Evolutionary conservation across 2,888 invertebrate genomes (phyloP).

Genomic region (Cheilosia grossa): DNA sequence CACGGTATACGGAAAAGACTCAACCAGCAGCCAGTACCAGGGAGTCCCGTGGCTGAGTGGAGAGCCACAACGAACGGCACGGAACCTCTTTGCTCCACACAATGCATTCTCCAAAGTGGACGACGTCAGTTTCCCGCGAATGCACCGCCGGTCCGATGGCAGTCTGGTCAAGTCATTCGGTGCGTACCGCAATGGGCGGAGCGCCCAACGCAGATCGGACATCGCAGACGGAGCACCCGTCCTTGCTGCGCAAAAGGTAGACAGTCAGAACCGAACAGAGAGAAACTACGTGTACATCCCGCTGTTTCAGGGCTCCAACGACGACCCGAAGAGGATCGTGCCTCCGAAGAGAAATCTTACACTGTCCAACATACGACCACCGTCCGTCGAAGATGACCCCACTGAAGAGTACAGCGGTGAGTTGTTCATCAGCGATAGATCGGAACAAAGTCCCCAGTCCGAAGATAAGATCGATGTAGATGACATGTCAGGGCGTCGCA

Average conservation of each 20-base stretch:
- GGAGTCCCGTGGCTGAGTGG: slow-evolving; percentile 12
- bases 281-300: slow-evolving; percentile 82
- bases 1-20: slow-evolving; percentile 18
- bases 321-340: slow-evolving; percentile 64
- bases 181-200: slow-evolving; percentile 78
- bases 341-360: slow-evolving; percentile 79
- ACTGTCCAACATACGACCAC: slow-evolving; percentile 79
- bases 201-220: slow-evolving; percentile 78
- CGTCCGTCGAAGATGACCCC: slow-evolving; percentile 77
- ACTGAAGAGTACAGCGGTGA: slow-evolving; percentile 79
- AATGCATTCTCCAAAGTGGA: slow-evolving; percentile 81
- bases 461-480: slow-evolving; percentile 76
- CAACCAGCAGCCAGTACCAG: slow-evolving; percentile 30
- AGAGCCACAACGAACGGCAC: slow-evolving; percentile 77
- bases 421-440: slow-evolving; percentile 77
- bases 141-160: slow-evolving; percentile 80
- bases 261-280: slow-evolving; percentile 79
- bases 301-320: slow-evolving; percentile 75
- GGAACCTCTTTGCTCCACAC: slow-evolving; percentile 82
- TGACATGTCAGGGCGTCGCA: slow-evolving; percentile 81
- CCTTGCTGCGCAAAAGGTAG: slow-evolving; percentile 57
- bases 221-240: slow-evolving; percentile 61
- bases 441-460: slow-evolving; percentile 78
- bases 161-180: slow-evolving; percentile 81
- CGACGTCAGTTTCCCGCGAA: slow-evolving; percentile 80